Percentiles rank a stretch among this genome's conserved stretches.
These are phyloP conservation scores for Cryptoprocta ferox DNA, from an alignment of 2,797 vertebrate genomes.

Conservation along the genomic window DNA sequence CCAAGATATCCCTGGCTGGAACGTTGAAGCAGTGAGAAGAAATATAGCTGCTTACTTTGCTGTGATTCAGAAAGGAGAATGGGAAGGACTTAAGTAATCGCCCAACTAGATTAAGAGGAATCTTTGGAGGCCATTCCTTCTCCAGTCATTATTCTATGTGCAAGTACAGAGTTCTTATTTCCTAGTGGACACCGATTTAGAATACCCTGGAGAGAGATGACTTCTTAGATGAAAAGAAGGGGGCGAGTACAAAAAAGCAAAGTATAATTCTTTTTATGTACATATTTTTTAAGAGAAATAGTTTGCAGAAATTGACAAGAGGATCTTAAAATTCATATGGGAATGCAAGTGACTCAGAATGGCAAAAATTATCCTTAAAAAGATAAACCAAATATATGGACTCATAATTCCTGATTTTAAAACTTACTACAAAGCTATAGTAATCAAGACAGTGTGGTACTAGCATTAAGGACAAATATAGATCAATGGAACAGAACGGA, in stretches of 20 bases:
- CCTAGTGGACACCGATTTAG: neutral
- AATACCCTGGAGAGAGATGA: neutral
- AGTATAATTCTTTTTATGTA: neutral
- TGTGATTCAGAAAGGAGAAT: neutral
- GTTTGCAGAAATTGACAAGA: neutral
- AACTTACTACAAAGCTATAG: neutral
- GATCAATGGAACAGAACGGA: neutral
- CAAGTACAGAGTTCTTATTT: neutral
- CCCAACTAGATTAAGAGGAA: neutral
- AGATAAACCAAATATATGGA: neutral
- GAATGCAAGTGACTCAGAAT: neutral
- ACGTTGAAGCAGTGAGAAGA: neutral
- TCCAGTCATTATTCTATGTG: neutral
- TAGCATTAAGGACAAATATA: neutral
- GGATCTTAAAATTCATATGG: constrained; percentile 32
- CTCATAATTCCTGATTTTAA: neutral
- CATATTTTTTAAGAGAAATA: neutral
- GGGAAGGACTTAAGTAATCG: neutral
- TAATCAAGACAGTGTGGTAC: neutral
- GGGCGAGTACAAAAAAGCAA: neutral
- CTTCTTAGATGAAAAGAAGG: neutral
- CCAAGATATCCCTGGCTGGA: neutral
- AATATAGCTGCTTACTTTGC: neutral
- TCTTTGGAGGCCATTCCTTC: neutral
- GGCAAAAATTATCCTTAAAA: constrained; percentile 11